Evolutionary conservation across 2,113 vertebrate genomes (phyloP).

Genomic region (Tenebrosternarchus preto): DNA sequence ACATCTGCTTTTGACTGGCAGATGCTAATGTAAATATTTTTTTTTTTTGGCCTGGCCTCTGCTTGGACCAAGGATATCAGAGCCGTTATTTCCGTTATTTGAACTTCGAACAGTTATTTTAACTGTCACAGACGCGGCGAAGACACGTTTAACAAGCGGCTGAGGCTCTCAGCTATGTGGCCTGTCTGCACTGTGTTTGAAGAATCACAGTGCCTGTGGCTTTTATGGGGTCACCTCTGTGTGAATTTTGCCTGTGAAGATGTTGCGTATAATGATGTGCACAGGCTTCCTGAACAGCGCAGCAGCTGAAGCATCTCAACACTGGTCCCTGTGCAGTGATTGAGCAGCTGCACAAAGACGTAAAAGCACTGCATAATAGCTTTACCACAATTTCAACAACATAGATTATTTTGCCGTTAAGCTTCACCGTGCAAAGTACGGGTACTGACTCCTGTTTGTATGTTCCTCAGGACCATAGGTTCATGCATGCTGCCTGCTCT

Average conservation of each 20-base stretch:
- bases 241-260: background rate
- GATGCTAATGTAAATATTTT: constrained; percentile 41
- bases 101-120: no score
- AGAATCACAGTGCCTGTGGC: background rate
- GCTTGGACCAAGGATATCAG: constrained; percentile 22
- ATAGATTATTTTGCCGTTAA: no score
- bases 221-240: constrained; percentile 15
- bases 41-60: constrained; percentile 23
- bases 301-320: background rate
- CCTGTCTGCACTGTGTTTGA: constrained; percentile 29
- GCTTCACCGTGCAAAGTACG: no score
- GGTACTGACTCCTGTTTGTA: no score
- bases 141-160: constrained; percentile 43
- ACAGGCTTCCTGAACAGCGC: background rate
- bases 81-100: constrained; percentile 47
- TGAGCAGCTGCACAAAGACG: background rate
- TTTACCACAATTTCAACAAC: no score
- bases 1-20: constrained; percentile 52
- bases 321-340: background rate
- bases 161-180: background rate
- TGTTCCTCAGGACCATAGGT: no score
- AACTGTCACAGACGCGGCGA: background rate
- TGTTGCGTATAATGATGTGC: background rate
- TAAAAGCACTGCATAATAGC: no score
- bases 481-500: no score